Base-by-base conservation (phyloP, 1,140 invertebrate genomes). In the Pogonus chalceus region DNA sequence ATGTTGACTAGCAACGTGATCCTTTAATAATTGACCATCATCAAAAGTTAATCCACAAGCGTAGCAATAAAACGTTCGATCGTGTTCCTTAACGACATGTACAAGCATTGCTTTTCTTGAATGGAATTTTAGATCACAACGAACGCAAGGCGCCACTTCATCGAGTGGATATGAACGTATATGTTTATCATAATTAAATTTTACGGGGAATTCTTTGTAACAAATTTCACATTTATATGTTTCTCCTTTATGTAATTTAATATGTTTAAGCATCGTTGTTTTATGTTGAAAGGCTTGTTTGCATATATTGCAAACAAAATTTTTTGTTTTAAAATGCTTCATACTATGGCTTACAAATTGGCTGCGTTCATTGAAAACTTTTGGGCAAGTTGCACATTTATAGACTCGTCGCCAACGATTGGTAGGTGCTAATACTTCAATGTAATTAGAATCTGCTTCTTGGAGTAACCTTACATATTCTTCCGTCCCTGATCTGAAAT, bases 371-470 rank as follows among this genome's bases (percentile, higher is more conserved):
- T 18, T 43, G 37, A 43, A 43, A 4, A 18, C 18, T 12, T 18
- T 9, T 16, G 9, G 9, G 18, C 37, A 43, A 7, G 9, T 9
- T 12, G 9, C 4, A 43, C 37, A 43, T 4, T 16, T 7, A 18
- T 12, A 43, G 3, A 10, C 9, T 43, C 18, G 7, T 4, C 0
- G 79, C 79, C 16, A 77, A 71, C 52, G 83, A 75, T 64, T 84
- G 81, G 1, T 81, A 73, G 1, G 80, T 74, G 0, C 83, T 65
- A 60, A 79, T 72, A 54, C 82, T 81, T 61, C 79, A 81, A 1
- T 79, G 75, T 58, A 82, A 83, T 21, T 76, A n/a, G n/a, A n/a
- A 73, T 61, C 83, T 83, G 9, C 76, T 72, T 77, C 81, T 31
- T 79, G 75, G 59, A 80, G 82, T 23, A 75, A 69, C 0, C 75